Conservation (phyloP, 2,797 vertebrate species). For the Halcyon chelicuti region DNA sequence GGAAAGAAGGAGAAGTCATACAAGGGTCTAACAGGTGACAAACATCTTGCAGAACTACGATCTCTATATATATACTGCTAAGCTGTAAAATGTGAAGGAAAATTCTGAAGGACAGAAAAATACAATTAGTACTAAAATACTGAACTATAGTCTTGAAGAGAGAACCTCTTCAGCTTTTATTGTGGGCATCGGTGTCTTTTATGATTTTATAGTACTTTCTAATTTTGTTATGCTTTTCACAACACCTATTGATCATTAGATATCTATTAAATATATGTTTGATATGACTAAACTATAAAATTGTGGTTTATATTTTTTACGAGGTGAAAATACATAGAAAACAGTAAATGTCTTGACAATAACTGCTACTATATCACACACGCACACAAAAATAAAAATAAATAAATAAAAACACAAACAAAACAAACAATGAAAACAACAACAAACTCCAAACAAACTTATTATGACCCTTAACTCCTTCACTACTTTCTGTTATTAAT, state of each 20-base stretch:
- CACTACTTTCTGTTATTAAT: neutral
- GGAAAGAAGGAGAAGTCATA: neutral
- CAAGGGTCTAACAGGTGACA: neutral
- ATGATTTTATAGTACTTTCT: neutral
- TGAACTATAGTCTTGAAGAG: neutral
- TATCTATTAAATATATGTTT: neutral
- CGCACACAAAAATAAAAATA: rapidly evolving
- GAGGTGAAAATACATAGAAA: neutral
- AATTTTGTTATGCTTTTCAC: neutral
- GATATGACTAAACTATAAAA: neutral
- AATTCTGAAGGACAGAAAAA: neutral
- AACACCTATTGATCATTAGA: neutral
- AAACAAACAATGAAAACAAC: too few relatives aligned
- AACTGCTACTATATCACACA: neutral
- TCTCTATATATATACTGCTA: neutral
- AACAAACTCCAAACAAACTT: rapidly evolving
- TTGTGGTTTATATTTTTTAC: neutral
- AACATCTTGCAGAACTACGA: neutral
- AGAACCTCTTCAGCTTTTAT: neutral
- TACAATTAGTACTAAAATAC: neutral
- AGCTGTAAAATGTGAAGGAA: neutral
- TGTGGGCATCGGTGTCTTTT: neutral
- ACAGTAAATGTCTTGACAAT: neutral
- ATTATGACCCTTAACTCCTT: neutral
- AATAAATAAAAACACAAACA: too few relatives aligned